A percentile compares a stretch with the other conserved stretches of the same genome.
Evolutionary conservation across 2,797 vertebrate species (phyloP).

Genomic region (Falco biarmicus): DNA sequence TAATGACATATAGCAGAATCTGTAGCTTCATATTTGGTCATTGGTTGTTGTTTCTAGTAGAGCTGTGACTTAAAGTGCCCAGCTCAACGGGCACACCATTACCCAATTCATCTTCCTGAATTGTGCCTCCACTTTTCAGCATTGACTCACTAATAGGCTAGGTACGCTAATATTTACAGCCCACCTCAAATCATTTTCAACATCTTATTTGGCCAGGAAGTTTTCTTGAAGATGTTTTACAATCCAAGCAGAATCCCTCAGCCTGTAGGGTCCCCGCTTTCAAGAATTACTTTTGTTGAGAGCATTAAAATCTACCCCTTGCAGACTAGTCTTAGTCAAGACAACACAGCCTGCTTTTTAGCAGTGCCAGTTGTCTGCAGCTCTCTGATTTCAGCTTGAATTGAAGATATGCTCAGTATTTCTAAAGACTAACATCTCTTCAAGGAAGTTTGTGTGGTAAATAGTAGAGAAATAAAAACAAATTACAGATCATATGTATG

Average conservation of each 20-base stretch:
- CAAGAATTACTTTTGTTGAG: background rate
- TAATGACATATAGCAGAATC: background rate
- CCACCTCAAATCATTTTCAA: background rate
- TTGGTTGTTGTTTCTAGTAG: background rate
- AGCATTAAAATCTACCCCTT: background rate
- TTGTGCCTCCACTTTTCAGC: background rate
- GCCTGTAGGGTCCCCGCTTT: background rate
- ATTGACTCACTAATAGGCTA: background rate
- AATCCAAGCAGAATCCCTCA: background rate
- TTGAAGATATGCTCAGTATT: background rate
- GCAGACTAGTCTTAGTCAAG: background rate
- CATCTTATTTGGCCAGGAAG: background rate
- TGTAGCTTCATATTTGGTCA: background rate
- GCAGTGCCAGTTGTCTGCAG: background rate
- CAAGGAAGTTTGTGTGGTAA: background rate
- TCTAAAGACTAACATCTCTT: background rate
- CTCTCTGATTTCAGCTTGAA: background rate
- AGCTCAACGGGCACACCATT: background rate
- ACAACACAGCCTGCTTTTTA: background rate
- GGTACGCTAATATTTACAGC: background rate
- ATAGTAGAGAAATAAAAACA: background rate
- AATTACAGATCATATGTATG: background rate
- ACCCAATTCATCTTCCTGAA: background rate
- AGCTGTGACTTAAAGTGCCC: background rate
- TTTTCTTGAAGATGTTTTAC: background rate